Conservation (phyloP, 2,888 invertebrate genomes). For the Stenodema calcarata region DNA sequence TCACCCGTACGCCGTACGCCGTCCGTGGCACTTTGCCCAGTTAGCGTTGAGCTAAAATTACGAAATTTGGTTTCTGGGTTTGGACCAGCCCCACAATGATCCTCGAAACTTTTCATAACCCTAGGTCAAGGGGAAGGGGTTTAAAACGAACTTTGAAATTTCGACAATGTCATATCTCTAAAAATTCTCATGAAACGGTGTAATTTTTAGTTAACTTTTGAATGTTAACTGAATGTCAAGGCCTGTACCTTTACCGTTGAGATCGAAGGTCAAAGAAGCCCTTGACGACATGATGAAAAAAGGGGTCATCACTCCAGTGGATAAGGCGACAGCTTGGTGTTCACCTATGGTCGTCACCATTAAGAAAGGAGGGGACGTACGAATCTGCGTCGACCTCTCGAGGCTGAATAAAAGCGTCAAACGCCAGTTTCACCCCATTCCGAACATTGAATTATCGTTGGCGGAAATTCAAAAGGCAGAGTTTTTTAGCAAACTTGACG, state of each 20-base stretch:
- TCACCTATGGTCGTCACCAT: background rate
- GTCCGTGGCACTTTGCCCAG: too few relatives aligned
- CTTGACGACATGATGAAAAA: background rate
- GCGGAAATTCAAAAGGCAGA: slow-evolving; percentile 32
- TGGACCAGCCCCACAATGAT: too few relatives aligned
- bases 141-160: too few relatives aligned
- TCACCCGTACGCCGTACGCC: too few relatives aligned
- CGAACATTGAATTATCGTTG: slow-evolving; percentile 22
- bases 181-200: too few relatives aligned
- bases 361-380: background rate
- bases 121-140: too few relatives aligned
- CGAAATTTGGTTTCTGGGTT: too few relatives aligned
- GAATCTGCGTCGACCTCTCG: slow-evolving; percentile 41
- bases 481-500: slow-evolving; percentile 58
- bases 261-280: slow-evolving; percentile 27
- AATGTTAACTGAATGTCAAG: too few relatives aligned
- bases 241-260: slow-evolving; percentile 21
- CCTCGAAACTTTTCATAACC: too few relatives aligned
- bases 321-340: background rate
- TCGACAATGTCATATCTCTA: too few relatives aligned
- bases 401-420: slow-evolving; percentile 38
- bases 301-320: background rate
- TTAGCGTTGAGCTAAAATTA: too few relatives aligned
- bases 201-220: too few relatives aligned
- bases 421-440: slow-evolving; percentile 36